phyloP scores from a whole-genome alignment of 2,797 vertebrate genomes.

The Bradypus variegatus region DNA sequence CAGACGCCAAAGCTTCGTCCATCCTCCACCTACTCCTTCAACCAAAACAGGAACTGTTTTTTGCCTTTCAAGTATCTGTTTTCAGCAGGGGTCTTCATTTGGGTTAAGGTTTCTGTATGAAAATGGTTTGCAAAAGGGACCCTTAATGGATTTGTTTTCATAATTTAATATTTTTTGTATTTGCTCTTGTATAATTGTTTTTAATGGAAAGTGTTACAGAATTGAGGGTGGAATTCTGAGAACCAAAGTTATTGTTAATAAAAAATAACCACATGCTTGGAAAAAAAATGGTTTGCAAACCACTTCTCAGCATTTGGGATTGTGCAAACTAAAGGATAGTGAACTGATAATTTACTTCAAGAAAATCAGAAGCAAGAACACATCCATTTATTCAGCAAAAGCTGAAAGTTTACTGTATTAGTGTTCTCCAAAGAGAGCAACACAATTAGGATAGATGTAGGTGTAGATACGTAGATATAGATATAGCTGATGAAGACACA shows the following conservation, averaged over 20 bases:
- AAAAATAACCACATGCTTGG: slow-evolving; percentile 76
- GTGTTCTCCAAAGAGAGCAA: no score
- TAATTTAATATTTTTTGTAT: slow-evolving; percentile 86
- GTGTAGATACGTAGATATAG: no score
- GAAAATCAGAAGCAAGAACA: background rate
- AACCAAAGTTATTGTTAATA: slow-evolving; percentile 84
- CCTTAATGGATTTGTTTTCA: slow-evolving; percentile 81
- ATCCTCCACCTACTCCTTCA: background rate
- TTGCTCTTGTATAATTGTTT: slow-evolving; percentile 83
- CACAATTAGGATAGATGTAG: no score
- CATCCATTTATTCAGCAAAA: background rate
- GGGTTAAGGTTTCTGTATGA: background rate
- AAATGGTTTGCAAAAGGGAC: slow-evolving; percentile 69
- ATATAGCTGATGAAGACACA: no score
- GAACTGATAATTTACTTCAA: background rate
- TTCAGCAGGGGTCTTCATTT: background rate
- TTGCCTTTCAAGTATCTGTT: background rate
- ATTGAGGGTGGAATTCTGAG: slow-evolving; percentile 77
- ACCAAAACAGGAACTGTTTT: background rate
- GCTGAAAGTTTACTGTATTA: background rate
- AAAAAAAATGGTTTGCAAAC: background rate
- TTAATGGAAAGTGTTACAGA: slow-evolving; percentile 77
- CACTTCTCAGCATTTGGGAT: background rate
- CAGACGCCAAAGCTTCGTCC: background rate
- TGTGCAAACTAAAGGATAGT: background rate